These are phyloP conservation scores for Mionectes olivaceus DNA, from an alignment of 2,797 vertebrate species.

Conservation along the genomic window DNA sequence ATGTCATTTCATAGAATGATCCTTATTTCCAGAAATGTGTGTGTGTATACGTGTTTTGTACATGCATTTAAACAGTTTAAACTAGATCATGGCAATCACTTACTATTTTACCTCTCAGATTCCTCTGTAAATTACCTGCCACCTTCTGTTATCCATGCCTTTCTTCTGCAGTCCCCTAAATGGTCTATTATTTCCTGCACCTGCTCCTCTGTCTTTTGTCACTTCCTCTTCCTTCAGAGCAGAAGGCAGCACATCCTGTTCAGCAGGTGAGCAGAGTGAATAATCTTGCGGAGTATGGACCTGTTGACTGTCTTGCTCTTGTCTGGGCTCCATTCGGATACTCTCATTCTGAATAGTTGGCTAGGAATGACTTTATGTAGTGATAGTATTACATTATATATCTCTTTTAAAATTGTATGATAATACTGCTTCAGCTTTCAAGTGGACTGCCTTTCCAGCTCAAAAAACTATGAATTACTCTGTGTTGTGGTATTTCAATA, in stretches of 20 bases:
- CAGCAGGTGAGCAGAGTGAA: not conserved
- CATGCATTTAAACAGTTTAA: not conserved
- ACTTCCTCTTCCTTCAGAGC: not conserved
- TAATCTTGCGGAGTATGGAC: rapidly evolving
- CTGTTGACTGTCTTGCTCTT: not conserved
- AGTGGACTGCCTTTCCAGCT: not conserved
- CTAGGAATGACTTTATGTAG: not conserved
- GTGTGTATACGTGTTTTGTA: not conserved
- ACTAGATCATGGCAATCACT: not conserved
- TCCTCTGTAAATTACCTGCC: not conserved
- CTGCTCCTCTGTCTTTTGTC: not conserved
- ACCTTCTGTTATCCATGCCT: rapidly evolving
- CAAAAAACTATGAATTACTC: not conserved
- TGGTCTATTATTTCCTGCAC: not conserved
- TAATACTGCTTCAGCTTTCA: not conserved
- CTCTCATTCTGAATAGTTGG: not conserved
- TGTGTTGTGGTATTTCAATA: not conserved
- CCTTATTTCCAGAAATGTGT: not conserved
- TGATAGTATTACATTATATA: not conserved
- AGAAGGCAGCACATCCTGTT: not conserved
- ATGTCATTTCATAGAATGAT: not conserved
- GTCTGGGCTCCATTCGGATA: not conserved
- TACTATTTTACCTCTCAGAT: not conserved
- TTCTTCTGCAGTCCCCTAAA: not conserved
- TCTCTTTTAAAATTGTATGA: not conserved